Base-by-base conservation (phyloP, 2,113 vertebrate species). In the Carassius gibelio region DNA sequence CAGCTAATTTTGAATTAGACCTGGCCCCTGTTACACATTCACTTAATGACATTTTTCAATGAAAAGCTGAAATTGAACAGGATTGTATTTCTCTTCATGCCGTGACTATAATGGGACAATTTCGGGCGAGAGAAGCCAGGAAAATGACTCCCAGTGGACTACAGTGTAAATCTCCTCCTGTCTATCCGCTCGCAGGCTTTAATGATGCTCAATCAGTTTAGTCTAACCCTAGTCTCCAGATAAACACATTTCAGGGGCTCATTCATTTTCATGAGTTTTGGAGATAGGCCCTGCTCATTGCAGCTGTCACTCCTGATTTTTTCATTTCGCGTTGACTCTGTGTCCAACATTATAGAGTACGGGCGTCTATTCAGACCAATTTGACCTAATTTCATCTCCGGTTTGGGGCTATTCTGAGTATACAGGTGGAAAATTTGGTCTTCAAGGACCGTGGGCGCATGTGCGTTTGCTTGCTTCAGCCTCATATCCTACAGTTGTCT, bases 251-350 rank as follows among this genome's bases (percentile, higher is more conserved):
- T 91, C 86, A 91, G 88, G 36, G 62, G 85, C 88, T 94, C 91
- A 89, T 93, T 92, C 88, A 92, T 93, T 92, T 93, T 91, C 92
- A 94, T 92, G 88, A 90, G 89, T 89, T 91, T 89, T 62, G 81
- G 81, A 90, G 91, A 89, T 82, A 84, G 82, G 71, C 72, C 87
- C 84, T 61, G 82, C 89, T 89, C 87, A 75, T 84, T 88, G 87
- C 87, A 85, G 83, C 88, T 92, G 92, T 88, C 90, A 87, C 69
- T 48, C 26, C 68, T 91, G 78, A 87, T 91, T 90, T 88, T 75
- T 87, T 81, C 62, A 71, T 59, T 34, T 52, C 23, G 48, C 72
- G 42, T 64, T 74, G 72, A 59, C 64, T 77, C 81, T 76, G 45
- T 87, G 82, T 85, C 85, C 85, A 76, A 79, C 76, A 77, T 52